Conservation (phyloP, 2,888 invertebrate species). For the Capitulum mitella region DNA sequence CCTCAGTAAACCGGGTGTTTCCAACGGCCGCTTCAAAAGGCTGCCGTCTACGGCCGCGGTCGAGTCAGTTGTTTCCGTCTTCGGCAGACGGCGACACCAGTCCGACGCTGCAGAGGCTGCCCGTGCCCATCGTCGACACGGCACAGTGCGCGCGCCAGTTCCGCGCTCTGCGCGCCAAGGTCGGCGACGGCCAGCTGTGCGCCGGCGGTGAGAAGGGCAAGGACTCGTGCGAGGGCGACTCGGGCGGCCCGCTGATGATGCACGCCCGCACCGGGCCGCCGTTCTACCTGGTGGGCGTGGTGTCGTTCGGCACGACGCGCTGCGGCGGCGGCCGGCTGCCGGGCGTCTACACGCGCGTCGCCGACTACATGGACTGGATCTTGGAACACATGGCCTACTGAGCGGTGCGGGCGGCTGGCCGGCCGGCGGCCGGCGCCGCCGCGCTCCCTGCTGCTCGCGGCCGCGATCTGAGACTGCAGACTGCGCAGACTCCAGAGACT, state of each 20-base stretch:
- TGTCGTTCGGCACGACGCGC: neutral
- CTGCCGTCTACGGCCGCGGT: too few relatives aligned
- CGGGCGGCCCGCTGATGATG: slow-evolving; percentile 6
- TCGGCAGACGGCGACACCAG: slow-evolving; percentile 8
- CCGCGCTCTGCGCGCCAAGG: neutral
- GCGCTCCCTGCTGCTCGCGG: too few relatives aligned
- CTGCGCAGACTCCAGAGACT: too few relatives aligned
- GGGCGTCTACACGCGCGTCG: neutral
- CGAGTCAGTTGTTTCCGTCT: too few relatives aligned
- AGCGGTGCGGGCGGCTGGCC: too few relatives aligned
- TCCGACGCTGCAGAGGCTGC: neutral
- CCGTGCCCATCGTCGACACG: neutral
- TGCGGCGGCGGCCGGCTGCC: neutral
- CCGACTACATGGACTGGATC: neutral
- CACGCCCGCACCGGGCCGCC: neutral
- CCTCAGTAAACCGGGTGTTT: too few relatives aligned
- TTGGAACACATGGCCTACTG: neutral
- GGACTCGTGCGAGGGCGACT: slow-evolving; percentile 21
- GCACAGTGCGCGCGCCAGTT: neutral
- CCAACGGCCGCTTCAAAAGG: too few relatives aligned
- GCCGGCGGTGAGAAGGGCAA: neutral
- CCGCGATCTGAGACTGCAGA: too few relatives aligned
- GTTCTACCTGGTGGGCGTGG: neutral
- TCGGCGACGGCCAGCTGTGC: neutral
- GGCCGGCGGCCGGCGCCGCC: too few relatives aligned